Conservation (phyloP, 2,888 invertebrate species). For the Hirtodrosophila confusa region DNA sequence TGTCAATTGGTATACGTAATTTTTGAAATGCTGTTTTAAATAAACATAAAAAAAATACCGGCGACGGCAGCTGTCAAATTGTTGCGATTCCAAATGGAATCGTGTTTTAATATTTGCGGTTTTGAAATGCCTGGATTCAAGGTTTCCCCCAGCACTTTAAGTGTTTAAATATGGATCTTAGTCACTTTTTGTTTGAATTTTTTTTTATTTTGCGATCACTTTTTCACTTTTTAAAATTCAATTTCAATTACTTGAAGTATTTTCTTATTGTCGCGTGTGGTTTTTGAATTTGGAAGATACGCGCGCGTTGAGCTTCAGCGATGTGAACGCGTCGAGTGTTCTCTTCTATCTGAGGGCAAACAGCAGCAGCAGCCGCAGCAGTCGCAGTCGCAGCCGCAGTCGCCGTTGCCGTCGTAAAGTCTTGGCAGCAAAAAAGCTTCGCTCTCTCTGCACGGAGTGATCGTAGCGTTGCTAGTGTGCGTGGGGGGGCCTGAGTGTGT, state of each 20-base stretch:
- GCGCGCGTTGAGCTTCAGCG: constrained; percentile 35
- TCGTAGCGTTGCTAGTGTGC: constrained; percentile 26
- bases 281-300: constrained; percentile 15
- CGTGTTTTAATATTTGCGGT: constrained; percentile 16
- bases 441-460: constrained; percentile 15
- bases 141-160: neutral
- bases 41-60: constrained; percentile 21
- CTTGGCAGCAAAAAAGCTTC: constrained; percentile 36
- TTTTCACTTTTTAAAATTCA: constrained; percentile 1
- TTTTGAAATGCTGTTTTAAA: constrained; percentile 23
- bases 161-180: neutral
- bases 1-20: constrained; percentile 29
- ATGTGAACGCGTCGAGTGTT: constrained; percentile 64
- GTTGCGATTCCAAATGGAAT: constrained; percentile 9
- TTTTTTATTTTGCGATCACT: constrained; percentile 3
- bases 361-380: constrained; percentile 17
- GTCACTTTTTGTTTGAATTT: neutral
- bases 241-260: neutral
- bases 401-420: constrained; percentile 9
- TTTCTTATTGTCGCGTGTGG: constrained; percentile 19
- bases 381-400: constrained; percentile 1
- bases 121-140: neutral
- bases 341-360: constrained; percentile 67
- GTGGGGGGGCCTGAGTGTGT: constrained; percentile 27
- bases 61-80: constrained; percentile 41